Conservation (phyloP, 2,797 vertebrate genomes). For the Bradypodion ventrale region DNA sequence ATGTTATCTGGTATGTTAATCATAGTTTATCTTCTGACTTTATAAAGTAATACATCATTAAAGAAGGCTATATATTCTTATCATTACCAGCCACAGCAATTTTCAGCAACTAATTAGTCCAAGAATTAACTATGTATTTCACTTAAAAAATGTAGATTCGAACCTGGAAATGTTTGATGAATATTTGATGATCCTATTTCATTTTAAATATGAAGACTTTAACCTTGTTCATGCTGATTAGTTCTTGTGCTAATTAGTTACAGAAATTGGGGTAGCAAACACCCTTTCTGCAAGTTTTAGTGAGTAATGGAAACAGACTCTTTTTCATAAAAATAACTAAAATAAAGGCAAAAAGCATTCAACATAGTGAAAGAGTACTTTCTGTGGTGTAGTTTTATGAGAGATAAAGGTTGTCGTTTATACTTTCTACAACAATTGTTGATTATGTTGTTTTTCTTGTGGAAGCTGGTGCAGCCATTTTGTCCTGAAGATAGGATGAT, state of each 20-base stretch:
- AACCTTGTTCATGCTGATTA: slow-evolving; percentile 11
- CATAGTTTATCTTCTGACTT: slow-evolving; percentile 26
- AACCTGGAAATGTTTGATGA: slow-evolving; percentile 7
- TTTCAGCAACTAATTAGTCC: slow-evolving; percentile 48
- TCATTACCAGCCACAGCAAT: slow-evolving; percentile 15
- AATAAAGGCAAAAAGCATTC: neutral
- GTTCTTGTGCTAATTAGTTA: slow-evolving; percentile 35
- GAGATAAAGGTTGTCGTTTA: neutral
- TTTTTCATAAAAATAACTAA: slow-evolving; percentile 2
- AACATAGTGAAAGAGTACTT: slow-evolving; percentile 55
- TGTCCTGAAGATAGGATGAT: neutral
- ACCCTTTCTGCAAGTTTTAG: neutral
- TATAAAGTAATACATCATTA: slow-evolving; percentile 34
- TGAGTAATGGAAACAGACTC: slow-evolving; percentile 14
- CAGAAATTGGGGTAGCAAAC: slow-evolving; percentile 16
- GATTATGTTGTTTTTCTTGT: neutral
- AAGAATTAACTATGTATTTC: slow-evolving; percentile 26
- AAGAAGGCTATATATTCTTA: slow-evolving; percentile 15
- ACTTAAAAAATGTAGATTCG: slow-evolving; percentile 23
- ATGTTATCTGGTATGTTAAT: slow-evolving; percentile 36
- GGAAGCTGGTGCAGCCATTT: neutral
- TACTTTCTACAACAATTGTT: neutral
- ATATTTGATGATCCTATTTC: slow-evolving; percentile 45
- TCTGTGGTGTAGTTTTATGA: slow-evolving; percentile 53
- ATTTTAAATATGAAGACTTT: slow-evolving; percentile 33